Base-by-base conservation (phyloP, 2,113 vertebrate genomes). In the Agapornis roseicollis region DNA sequence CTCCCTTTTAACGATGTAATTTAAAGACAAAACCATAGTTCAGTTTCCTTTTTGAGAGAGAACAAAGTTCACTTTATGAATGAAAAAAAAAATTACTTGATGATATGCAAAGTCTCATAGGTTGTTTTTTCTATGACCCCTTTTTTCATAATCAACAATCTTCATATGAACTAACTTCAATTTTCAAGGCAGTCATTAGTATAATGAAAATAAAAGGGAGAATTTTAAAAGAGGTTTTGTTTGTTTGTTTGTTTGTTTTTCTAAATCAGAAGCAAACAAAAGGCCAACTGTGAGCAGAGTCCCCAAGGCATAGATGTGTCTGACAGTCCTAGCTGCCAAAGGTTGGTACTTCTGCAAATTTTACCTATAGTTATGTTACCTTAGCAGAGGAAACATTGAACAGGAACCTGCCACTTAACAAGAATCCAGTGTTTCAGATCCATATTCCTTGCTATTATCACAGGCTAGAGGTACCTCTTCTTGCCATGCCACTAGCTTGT, bases 21-120 rank as follows among this genome's bases (percentile, higher is more conserved):
- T 96, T 97, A 85, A 95, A 96, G 90, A 95, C 94, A 95, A 96
- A 97, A 94, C 47, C 61, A 89, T 69, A 90, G 85, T 89, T 93
- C 88, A 73, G 77, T 90, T 96, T 96, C 90, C 92, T 93, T 93
- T 96, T 79, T 87, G 73, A 94, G 61, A 65, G 23, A 90, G 77
- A 96, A 95, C 85, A 94, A 96, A 96, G 92, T 95, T 97, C 90
- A 93, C 41, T 79, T 96, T 74, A 79, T 90, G 77, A 96, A 92
- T 92, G 58, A 88, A 63, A 69, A 88, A 90, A 80, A 80, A 74
- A 85, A 52, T 28, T 85, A 66, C 60, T 88, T 90, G 65, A 92
- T 84, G 81, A 86, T 81, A 94, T 76, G 69, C 52, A 91, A 89
- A 91, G 20, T 65, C 56, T 85, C 55, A 78, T 35, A 69, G 47